A percentile compares a stretch with the other conserved stretches of the same genome.
These are phyloP conservation scores for Seira musarum DNA, from an alignment of 2,888 invertebrate genomes.

Conservation along the genomic window DNA sequence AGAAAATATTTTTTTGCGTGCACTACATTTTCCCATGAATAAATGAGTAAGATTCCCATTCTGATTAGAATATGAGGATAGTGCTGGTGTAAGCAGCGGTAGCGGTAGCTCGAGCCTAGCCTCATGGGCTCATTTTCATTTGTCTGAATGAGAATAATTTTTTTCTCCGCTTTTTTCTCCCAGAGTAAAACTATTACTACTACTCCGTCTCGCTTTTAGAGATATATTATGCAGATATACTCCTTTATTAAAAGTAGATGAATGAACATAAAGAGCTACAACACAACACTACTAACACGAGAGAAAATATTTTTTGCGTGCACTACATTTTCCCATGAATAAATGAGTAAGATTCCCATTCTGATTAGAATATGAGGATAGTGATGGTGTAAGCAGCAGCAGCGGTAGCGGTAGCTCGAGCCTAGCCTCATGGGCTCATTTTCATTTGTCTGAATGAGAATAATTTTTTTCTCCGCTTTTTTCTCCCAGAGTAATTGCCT, in stretches of 20 bases:
- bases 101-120: slow-evolving; percentile 25
- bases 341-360: slow-evolving; percentile 60
- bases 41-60: slow-evolving; percentile 60
- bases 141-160: slow-evolving; percentile 56
- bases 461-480: slow-evolving; percentile 38
- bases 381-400: slow-evolving; percentile 38
- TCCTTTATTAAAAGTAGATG: slow-evolving; percentile 16
- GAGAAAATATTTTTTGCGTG: slow-evolving; percentile 50
- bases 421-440: slow-evolving; percentile 59
- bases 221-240: no score
- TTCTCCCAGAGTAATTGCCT: slow-evolving; percentile 50
- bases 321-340: slow-evolving; percentile 57
- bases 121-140: slow-evolving; percentile 61
- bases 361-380: slow-evolving; percentile 58
- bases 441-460: slow-evolving; percentile 60
- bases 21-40: slow-evolving; percentile 57
- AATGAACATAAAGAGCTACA: slow-evolving; percentile 30
- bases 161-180: slow-evolving; percentile 23
- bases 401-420: no score
- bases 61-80: slow-evolving; percentile 56
- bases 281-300: no score
- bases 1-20: slow-evolving; percentile 44
- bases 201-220: no score
- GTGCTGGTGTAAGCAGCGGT: slow-evolving; percentile 40
- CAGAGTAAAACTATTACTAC: no score